These are phyloP conservation scores for Zootoca vivipara DNA, from an alignment of 2,113 vertebrate species.

Conservation along the genomic window DNA sequence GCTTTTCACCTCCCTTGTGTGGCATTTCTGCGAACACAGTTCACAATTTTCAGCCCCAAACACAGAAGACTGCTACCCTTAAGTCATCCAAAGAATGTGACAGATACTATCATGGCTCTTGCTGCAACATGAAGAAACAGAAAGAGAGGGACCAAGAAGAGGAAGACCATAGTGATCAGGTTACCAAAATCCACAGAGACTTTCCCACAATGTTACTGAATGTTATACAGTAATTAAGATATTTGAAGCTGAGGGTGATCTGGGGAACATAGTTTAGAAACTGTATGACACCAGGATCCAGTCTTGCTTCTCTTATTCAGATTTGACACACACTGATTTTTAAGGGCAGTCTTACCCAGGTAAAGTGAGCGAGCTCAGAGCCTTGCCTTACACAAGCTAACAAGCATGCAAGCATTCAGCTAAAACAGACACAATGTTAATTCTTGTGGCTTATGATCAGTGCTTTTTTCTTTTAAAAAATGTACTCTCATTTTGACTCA, in stretches of 20 bases:
- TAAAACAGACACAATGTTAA: conserved; percentile 62
- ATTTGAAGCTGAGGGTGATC: conserved; percentile 68
- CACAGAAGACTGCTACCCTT: conserved; percentile 80
- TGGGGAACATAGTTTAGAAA: conserved; percentile 57
- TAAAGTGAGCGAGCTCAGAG: conserved; percentile 66
- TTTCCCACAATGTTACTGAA: conserved; percentile 68
- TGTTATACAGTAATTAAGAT: conserved; percentile 76
- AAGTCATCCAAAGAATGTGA: conserved; percentile 92
- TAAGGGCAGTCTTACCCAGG: conserved; percentile 50
- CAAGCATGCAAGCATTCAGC: conserved; percentile 59
- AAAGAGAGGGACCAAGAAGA: conserved; percentile 66
- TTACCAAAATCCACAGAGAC: conserved; percentile 75
- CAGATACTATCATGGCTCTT: conserved; percentile 90
- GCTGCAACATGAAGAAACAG: conserved; percentile 80
- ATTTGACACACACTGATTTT: conserved; percentile 37
- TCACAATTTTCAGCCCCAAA: conserved; percentile 80
- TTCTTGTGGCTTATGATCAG: conserved; percentile 26
- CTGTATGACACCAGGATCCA: conserved; percentile 33
- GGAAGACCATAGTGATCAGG: conserved; percentile 72
- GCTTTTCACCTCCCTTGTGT: conserved; percentile 75
- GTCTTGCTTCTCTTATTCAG: conserved; percentile 39
- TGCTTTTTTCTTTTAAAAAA: too few relatives aligned
- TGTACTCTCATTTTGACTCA: too few relatives aligned
- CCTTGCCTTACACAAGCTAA: conserved; percentile 56
- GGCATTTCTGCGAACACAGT: conserved; percentile 80